These are phyloP conservation scores for Laticauda laticaudata DNA, from an alignment of 2,113 vertebrate genomes.

Conservation along the genomic window DNA sequence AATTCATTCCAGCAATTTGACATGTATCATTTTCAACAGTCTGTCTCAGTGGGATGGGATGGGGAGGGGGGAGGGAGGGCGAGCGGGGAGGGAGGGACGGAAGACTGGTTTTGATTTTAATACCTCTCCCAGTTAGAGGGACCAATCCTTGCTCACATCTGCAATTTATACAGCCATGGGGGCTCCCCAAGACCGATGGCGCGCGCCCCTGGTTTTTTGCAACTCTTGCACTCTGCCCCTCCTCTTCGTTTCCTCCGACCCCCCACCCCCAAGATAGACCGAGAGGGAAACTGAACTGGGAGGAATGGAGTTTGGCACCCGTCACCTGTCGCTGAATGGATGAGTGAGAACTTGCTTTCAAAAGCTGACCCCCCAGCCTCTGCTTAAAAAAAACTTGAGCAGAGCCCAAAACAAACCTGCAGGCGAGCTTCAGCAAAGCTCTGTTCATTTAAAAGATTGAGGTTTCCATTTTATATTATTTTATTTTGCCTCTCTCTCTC, in stretches of 20 bases:
- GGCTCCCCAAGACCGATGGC: slow-evolving; percentile 57
- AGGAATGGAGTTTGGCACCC: background rate
- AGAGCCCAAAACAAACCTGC: slow-evolving; percentile 60
- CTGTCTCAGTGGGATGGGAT: slow-evolving; percentile 35
- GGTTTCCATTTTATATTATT: slow-evolving; percentile 47
- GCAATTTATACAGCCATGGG: slow-evolving; percentile 60
- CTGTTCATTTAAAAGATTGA: slow-evolving; percentile 59
- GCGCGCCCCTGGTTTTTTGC: slow-evolving; percentile 53
- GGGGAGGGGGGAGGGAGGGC: background rate
- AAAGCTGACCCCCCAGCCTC: slow-evolving; percentile 56
- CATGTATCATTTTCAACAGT: slow-evolving; percentile 72
- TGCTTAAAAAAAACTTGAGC: slow-evolving; percentile 54
- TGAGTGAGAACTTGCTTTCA: slow-evolving; percentile 57
- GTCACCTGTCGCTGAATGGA: slow-evolving; percentile 52
- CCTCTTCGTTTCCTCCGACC: slow-evolving; percentile 21
- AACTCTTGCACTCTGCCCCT: slow-evolving; percentile 56
- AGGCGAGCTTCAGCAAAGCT: slow-evolving; percentile 54
- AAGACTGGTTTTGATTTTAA: slow-evolving; percentile 48
- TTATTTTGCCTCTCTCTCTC: background rate
- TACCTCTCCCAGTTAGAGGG: slow-evolving; percentile 53
- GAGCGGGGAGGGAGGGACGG: slow-evolving; percentile 45
- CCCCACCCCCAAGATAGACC: slow-evolving; percentile 41
- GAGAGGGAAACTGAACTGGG: slow-evolving; percentile 31
- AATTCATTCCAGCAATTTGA: slow-evolving; percentile 74
- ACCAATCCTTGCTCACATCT: slow-evolving; percentile 67